Conservation (phyloP, 2,113 vertebrate genomes). For the Pongo pygmaeus region DNA sequence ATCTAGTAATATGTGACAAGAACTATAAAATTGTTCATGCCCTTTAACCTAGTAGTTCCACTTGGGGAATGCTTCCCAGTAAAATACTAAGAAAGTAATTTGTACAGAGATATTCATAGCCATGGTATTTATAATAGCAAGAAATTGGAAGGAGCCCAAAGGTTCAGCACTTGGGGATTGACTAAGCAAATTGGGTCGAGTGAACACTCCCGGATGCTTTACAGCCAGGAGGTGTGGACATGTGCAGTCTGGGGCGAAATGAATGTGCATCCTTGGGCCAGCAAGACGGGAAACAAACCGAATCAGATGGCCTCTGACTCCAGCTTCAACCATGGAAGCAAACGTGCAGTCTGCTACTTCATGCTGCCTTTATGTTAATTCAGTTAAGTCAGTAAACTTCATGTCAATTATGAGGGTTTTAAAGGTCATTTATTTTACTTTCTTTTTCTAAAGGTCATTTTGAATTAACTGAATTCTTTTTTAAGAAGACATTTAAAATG, state of each 20-base stretch:
- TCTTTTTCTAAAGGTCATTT: slow-evolving; percentile 49
- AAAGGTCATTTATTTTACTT: slow-evolving; percentile 36
- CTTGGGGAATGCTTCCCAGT: slow-evolving; percentile 71
- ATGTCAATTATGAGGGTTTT: not conserved
- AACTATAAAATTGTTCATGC: slow-evolving; percentile 21
- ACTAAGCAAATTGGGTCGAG: slow-evolving; percentile 65
- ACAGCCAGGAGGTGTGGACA: not conserved
- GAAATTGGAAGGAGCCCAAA: slow-evolving; percentile 68
- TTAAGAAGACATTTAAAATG: not conserved
- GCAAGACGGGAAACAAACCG: not conserved
- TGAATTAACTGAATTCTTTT: slow-evolving; percentile 33
- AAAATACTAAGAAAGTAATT: slow-evolving; percentile 75
- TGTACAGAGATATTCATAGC: slow-evolving; percentile 75
- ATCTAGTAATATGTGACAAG: slow-evolving; percentile 37
- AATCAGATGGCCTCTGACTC: not conserved
- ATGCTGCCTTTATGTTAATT: not conserved
- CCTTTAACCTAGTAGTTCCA: slow-evolving; percentile 58
- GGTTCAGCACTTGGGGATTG: slow-evolving; percentile 49
- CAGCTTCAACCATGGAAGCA: not conserved
- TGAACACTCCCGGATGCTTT: not conserved
- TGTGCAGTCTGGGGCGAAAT: not conserved
- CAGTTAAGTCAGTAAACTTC: not conserved
- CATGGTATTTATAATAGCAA: slow-evolving; percentile 74
- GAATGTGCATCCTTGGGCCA: accelerated
- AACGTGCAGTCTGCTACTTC: not conserved